Evolutionary conservation across 2,888 invertebrate species (phyloP), one percentile per base, ranked within the genome.

Genomic region (Thera obeliscata): DNA sequence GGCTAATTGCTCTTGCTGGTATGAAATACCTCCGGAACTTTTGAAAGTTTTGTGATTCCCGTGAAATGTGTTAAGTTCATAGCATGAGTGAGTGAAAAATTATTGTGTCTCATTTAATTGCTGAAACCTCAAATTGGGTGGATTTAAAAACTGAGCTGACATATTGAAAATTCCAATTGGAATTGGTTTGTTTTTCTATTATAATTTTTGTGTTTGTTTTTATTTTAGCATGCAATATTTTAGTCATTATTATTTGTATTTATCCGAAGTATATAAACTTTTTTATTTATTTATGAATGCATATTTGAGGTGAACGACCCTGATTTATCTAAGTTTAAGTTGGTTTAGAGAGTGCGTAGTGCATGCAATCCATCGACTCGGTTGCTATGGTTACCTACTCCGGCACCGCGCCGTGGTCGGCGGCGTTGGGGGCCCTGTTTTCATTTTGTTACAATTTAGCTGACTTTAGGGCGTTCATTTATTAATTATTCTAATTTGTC

Each of bases 281-380:
- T 33, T 3, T 46, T 35, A n/a, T 57, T 68, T 71, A 69, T 67
- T 62, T 71, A 75, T 80, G 78, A 80, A 82, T 80, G 78, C 81
- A 81, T 69, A 71, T 61, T 64, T 59, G 72, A 75, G 86, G 85
- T 86, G 79, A 85, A 82, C 65, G 85, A 86, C 79, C 86, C 76
- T 73, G 67, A 66, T 72, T 71, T 78, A 75, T 81, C 75, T 74
- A 76, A 76, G 78, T 79, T 74, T 78, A 77, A 76, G 75, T 75
- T 75, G 77, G 75, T 75, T 75, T 75, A 71, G 76, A 77, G 77
- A 74, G 78, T 71, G 74, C 72, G 73, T 79, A 69, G 78, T 83
- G 80, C 83, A 81, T 38, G 4, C 38, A 38, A 38, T 74, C 59
- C 73, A 56, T 49, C 58, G 66, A 64, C 67, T 58, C 54, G 54